Evolutionary conservation across 2,888 invertebrate species (phyloP), one percentile per base, ranked within the genome.

Genomic region (Chrysina gloriosa): DNA sequence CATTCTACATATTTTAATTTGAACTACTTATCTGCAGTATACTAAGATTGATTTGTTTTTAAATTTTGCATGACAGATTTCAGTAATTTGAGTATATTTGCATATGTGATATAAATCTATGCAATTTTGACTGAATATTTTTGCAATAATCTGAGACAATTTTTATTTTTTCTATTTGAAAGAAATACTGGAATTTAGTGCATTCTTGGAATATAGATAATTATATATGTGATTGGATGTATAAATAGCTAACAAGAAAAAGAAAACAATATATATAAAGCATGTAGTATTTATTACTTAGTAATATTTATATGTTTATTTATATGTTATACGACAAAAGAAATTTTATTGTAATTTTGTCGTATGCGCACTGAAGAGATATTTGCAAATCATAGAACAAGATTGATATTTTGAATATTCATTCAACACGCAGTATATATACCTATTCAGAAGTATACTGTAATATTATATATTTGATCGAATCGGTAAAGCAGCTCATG

Each of bases 281-380:
- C 63, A 63, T 48, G 61, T 69, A 69, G 69, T 69, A 69, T 69
- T 69, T 69, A 69, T 69, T 69, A 47, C 39, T 66, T 69, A 69
- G 69, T 52, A 21, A 69, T 58, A 65, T 68, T 65, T 69, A 58
- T 65, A 69, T 61, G 47, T 66, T 54, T 69, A 61, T 70, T 67
- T 66, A 67, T 76, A 73, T 74, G 76, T 76, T 74, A 77, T 75
- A 76, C 72, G 70, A 73, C 76, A 76, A 75, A 75, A 72, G 47
- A 25, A 14, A 64, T 71, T 52, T 31, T 23, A 39, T 27, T 63
- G 14, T 65, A 68, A 63, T 75, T 77, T 77, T 75, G 77, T 73
- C 72, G 71, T 76, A 74, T 75, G 76, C 69, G 75, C 74, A 73
- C 72, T 58, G 52, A 71, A 47, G 25, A 65, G 63, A 27, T 56